Percentiles rank a stretch among this genome's conserved stretches.
phyloP scores from a whole-genome alignment of 23 tunicate species.

The Trididemnum nubilum region DNA sequence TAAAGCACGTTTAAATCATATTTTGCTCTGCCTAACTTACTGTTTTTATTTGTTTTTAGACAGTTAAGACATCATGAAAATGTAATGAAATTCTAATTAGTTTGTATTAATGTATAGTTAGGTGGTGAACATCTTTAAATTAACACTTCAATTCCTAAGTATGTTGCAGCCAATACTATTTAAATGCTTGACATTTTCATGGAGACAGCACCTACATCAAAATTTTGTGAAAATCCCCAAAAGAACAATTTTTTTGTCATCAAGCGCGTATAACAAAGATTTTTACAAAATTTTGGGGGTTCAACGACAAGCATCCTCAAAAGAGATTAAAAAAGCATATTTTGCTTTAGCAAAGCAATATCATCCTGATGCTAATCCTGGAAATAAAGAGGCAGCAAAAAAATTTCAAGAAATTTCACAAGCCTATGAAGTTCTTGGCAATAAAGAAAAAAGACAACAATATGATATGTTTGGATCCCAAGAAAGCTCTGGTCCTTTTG shows the following conservation, averaged over 20 bases:
- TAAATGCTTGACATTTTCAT: no score
- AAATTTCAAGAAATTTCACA: conserved; percentile 71
- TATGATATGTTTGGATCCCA: conserved; percentile 56
- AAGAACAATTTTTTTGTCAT: not conserved
- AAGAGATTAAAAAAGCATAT: conserved; percentile 66
- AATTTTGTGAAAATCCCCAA: no score
- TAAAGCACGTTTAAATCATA: no score
- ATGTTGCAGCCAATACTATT: no score
- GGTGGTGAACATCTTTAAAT: no score
- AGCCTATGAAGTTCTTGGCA: conserved; percentile 64
- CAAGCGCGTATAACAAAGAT: not conserved
- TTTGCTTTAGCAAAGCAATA: conserved; percentile 64
- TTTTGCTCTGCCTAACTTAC: no score
- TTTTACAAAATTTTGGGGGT: conserved; percentile 56
- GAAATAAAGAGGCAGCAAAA: conserved; percentile 32
- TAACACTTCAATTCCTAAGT: no score
- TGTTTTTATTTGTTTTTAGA: no score
- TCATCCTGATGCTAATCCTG: conserved; percentile 73
- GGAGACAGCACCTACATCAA: no score
- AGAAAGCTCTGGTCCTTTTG: not conserved
- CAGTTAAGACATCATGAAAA: no score
- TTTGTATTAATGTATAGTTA: no score
- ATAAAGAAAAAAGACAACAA: conserved; percentile 42
- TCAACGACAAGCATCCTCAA: conserved; percentile 50
- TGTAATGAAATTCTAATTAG: no score